Evolutionary conservation across 1,140 invertebrate species (phyloP).

Genomic region (Spodoptera frugiperda): DNA sequence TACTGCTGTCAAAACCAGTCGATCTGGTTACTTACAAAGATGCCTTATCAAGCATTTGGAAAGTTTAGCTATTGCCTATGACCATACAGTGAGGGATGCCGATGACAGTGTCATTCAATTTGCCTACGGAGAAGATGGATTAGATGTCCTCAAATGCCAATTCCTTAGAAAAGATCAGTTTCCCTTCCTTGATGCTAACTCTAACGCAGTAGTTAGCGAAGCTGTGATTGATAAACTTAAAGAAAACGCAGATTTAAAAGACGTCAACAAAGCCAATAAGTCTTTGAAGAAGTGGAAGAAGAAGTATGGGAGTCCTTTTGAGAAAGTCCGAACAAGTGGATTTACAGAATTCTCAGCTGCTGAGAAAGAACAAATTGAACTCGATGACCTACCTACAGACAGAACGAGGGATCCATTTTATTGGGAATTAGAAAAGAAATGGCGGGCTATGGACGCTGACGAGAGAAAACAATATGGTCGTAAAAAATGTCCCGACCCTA

Average conservation of each 20-base stretch:
- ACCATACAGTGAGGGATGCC: slow-evolving; percentile 97
- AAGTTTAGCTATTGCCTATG: slow-evolving; percentile 96
- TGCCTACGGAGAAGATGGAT: slow-evolving; percentile 98
- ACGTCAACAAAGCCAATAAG: slow-evolving; percentile 84
- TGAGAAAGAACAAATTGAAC: slow-evolving; percentile 66
- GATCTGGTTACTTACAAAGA: slow-evolving; percentile 98
- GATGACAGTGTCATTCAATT: slow-evolving; percentile 98
- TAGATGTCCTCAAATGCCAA: slow-evolving; percentile 95
- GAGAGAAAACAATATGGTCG: slow-evolving; percentile 85
- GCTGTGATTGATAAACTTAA: slow-evolving; percentile 87
- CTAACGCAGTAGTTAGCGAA: slow-evolving; percentile 88
- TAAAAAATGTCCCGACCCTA: slow-evolving; percentile 90
- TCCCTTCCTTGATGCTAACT: slow-evolving; percentile 94
- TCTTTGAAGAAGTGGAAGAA: slow-evolving; percentile 88
- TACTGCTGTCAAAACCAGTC: slow-evolving; percentile 96
- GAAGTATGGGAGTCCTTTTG: slow-evolving; percentile 83
- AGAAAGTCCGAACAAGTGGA: slow-evolving; percentile 75
- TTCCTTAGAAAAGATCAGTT: slow-evolving; percentile 94
- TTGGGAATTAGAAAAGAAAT: slow-evolving; percentile 88
- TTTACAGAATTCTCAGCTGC: slow-evolving; percentile 68
- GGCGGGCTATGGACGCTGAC: slow-evolving; percentile 87
- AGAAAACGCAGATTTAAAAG: slow-evolving; percentile 77
- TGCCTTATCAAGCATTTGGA: slow-evolving; percentile 99
- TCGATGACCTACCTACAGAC: slow-evolving; percentile 69
- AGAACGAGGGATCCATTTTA: slow-evolving; percentile 79